Evolutionary conservation across 37 sponge, comb jelly and placozoan genomes (phyloP), one percentile per base, ranked within the genome.

Genomic region (Geodia barretti): DNA sequence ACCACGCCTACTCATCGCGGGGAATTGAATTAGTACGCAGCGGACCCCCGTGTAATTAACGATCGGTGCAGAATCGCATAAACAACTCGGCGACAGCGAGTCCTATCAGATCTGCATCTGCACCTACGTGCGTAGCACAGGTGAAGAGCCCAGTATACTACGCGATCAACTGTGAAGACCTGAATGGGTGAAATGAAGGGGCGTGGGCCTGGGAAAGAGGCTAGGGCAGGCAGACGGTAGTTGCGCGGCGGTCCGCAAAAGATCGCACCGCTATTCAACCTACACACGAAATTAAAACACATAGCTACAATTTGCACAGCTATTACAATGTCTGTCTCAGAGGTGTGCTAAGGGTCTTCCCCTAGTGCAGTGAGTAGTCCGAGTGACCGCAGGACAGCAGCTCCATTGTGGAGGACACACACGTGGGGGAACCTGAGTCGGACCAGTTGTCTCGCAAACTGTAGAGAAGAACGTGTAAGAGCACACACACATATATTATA

Each of bases 381-480:
- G 0, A 88, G 65, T 30, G 79, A 61, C 43, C 89, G 79, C 63
- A 94, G 67, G 14, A 80, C 64, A 20, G 77, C 80, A 68, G 92
- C 83, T 40, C 91, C 93, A 8, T 83, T 88, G 33, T 87, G 68
- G 1, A 97, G 80, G 0, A 88, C 85, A 82, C 95, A 94, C 41
- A 97, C 95, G 37, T 83, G 79, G 39, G 81, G 87, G 73, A 83
- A 92, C 59, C 75, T 39, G 62, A 86, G 41, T 29, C 85, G 30
- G 43, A 97, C 87, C 71, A 97, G 83, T 66, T 86, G 86, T 9
- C 92, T 67, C 60, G 89, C 92, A 92, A 97, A 94, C 96, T 95
- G 81, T 4, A n/a, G n/a, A n/a, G n/a, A n/a, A n/a, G n/a, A n/a
- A n/a, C n/a, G n/a, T n/a, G n/a, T n/a, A n/a, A n/a, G n/a, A n/a